Evolutionary conservation across 2,888 invertebrate species (phyloP), one percentile per base, ranked within the genome.

Genomic region (Synergus gifuensis): DNA sequence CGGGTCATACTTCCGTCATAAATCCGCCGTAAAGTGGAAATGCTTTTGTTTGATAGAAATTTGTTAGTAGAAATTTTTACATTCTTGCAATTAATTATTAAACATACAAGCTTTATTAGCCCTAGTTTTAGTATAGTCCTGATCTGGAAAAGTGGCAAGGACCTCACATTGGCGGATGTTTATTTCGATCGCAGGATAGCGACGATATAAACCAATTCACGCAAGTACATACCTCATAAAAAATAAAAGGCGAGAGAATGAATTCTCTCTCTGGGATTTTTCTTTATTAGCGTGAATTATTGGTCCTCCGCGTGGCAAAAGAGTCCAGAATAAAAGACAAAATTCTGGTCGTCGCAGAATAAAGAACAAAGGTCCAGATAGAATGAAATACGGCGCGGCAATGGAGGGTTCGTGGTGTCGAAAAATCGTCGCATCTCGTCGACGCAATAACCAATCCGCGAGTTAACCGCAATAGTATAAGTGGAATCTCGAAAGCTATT

Each of bases 381-480:
- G 46, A 69, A 69, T 69, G 69, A 69, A 69, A 69, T 69, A 69
- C 69, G 69, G 46, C 49, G 22, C 28, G 49, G 49, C 22, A 69
- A 49, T 12, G 69, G 67, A 67, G 69, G 69, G 46, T 69, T 69
- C 46, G 46, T 69, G 49, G 69, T 69, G 81, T 83, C 83, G 87
- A 87, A 87, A 88, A 87, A 87, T 87, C 83, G 76, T 83, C 83
- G 84, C 81, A 83, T 83, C 80, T 78, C 83, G 80, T 63, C 83
- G 81, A 69, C 81, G 83, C 87, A 86, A 88, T 88, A 87, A 87
- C 88, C 88, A 87, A 89, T 89, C 88, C 88, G 86, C 88, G 84
- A 85, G 85, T 87, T 87, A 88, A 88, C 86, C 87, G 83, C 85
- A 84, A 86, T 80, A 85, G 83, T 84, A 83, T 83, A 83, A 84